Evolutionary conservation across 2,888 invertebrate genomes (phyloP).

Genomic region (Apodemia duryi): DNA sequence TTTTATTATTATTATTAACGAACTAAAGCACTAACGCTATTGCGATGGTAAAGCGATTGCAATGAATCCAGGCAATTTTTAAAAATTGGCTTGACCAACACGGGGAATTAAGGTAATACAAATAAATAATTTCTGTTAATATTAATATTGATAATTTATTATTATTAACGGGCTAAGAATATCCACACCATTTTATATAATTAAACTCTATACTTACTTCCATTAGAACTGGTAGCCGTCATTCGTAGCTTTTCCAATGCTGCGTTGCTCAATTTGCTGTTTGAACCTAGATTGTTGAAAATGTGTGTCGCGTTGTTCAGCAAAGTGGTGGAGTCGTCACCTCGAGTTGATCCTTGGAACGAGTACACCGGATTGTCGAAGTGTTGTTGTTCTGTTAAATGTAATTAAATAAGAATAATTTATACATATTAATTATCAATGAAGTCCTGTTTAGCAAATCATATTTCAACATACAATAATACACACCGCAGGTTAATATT

Average conservation of each 20-base stretch:
- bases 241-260: conserved; percentile 79
- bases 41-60: too few relatives aligned
- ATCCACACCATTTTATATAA: neutral
- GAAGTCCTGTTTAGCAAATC: too few relatives aligned
- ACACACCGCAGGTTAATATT: too few relatives aligned
- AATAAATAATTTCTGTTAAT: too few relatives aligned
- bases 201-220: conserved; percentile 45
- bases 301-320: conserved; percentile 79
- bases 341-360: conserved; percentile 78
- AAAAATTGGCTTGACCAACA: too few relatives aligned
- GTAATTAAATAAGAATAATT: neutral
- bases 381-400: conserved; percentile 85
- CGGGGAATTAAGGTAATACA: too few relatives aligned
- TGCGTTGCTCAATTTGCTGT: conserved; percentile 77
- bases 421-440: neutral
- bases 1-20: too few relatives aligned
- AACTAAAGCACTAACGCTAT: too few relatives aligned
- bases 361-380: conserved; percentile 96
- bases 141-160: too few relatives aligned
- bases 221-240: conserved; percentile 70
- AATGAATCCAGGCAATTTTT: too few relatives aligned
- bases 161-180: too few relatives aligned
- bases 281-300: conserved; percentile 76
- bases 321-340: conserved; percentile 76
- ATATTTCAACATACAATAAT: too few relatives aligned